A percentile compares a stretch with the other conserved stretches of the same genome.
Conservation (phyloP, 1,140 invertebrate genomes). For the Micrasema minimum region DNA sequence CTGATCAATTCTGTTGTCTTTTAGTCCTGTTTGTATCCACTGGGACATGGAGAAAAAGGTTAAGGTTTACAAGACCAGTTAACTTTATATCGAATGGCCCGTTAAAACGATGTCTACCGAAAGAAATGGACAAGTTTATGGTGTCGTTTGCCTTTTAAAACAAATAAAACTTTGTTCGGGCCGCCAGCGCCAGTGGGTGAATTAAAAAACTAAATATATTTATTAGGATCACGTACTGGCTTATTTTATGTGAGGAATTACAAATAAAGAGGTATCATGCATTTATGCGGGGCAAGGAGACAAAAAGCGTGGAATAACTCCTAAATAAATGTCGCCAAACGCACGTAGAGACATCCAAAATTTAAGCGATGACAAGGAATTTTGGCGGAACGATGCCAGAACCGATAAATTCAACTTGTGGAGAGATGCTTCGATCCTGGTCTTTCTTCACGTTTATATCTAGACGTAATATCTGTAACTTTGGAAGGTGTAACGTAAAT, state of each 20-base stretch:
- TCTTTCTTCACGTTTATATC: no score
- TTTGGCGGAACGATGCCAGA: no score
- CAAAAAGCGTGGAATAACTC: slow-evolving; percentile 2
- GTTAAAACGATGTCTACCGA: slow-evolving; percentile 29
- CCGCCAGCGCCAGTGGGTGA: slow-evolving; percentile 33
- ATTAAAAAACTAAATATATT: slow-evolving; percentile 44
- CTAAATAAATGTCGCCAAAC: neutral
- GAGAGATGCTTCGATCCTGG: no score
- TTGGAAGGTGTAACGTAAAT: no score
- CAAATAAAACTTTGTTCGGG: slow-evolving; percentile 4
- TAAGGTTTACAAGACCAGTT: neutral
- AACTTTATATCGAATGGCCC: neutral
- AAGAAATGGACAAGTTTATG: slow-evolving; percentile 42
- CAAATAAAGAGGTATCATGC: slow-evolving; percentile 34
- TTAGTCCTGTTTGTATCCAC: neutral
- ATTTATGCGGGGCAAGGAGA: slow-evolving; percentile 40
- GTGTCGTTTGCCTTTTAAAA: slow-evolving; percentile 45
- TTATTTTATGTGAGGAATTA: slow-evolving; percentile 44
- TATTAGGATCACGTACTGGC: slow-evolving; percentile 40
- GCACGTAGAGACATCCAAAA: no score
- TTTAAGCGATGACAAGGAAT: no score
- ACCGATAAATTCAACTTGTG: no score
- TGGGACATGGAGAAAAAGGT: slow-evolving; percentile 3
- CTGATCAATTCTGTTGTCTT: neutral
- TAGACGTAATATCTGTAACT: no score